Conservation (phyloP, 2,888 invertebrate species). For the Drosophila quinaria region DNA sequence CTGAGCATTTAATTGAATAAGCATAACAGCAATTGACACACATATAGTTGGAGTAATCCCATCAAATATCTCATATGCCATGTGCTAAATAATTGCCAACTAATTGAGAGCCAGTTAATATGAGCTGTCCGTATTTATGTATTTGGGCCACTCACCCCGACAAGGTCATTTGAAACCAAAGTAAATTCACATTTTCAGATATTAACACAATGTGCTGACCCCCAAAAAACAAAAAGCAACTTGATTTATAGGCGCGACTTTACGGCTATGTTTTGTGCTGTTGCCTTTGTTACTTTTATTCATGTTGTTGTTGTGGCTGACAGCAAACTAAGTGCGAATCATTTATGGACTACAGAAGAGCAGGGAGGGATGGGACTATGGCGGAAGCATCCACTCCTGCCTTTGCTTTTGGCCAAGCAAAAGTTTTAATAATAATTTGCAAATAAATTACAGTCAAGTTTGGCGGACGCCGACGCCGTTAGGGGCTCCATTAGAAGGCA, state of each 20-base stretch:
- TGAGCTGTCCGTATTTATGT: conserved; percentile 13
- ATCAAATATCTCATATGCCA: conserved; percentile 12
- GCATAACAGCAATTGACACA: conserved; percentile 57
- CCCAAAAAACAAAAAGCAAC: conserved; percentile 40
- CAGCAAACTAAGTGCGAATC: conserved; percentile 78
- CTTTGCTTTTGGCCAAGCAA: conserved; percentile 53
- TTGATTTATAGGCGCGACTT: conserved; percentile 76
- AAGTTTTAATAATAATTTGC: conserved; percentile 84
- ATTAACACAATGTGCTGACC: conserved; percentile 48
- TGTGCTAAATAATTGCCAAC: conserved; percentile 60
- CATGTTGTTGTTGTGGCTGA: conserved; percentile 61
- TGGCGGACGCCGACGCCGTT: conserved; percentile 53
- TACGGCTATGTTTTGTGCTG: conserved; percentile 55
- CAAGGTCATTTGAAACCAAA: conserved; percentile 23
- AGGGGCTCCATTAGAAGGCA: conserved; percentile 64
- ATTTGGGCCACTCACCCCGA: not conserved
- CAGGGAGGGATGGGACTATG: conserved; percentile 3
- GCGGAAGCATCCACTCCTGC: conserved; percentile 29
- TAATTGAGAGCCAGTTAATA: conserved; percentile 67
- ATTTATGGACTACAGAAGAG: conserved; percentile 55
- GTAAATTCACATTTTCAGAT: conserved; percentile 46
- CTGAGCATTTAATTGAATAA: conserved; percentile 81
- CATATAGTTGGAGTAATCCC: not conserved
- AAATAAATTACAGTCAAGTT: conserved; percentile 82
- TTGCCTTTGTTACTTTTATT: conserved; percentile 22